These are phyloP conservation scores for Chymomyza amoena DNA, from an alignment of 2,888 invertebrate genomes.

Conservation along the genomic window DNA sequence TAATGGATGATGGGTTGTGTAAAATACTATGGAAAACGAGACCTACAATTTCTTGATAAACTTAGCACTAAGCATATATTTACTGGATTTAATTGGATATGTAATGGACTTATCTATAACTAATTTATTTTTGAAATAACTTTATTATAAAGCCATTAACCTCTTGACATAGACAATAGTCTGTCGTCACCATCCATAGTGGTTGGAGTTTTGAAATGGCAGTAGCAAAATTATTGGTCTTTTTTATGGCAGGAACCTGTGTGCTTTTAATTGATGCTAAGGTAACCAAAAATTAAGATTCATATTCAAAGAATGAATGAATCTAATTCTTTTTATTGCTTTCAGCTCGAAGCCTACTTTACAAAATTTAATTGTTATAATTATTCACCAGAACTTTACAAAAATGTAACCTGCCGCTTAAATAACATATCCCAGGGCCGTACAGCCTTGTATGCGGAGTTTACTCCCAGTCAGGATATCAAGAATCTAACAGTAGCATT, in stretches of 20 bases:
- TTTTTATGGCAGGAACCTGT: neutral
- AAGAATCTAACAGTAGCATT: neutral
- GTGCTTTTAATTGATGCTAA: neutral
- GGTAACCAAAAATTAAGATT: neutral
- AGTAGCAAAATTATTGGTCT: neutral
- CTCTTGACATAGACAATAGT: too few species aligned
- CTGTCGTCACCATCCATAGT: neutral
- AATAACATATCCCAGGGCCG: neutral
- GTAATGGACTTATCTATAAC: too few species aligned
- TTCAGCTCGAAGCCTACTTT: neutral
- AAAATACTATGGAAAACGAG: too few species aligned
- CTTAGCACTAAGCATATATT: too few species aligned
- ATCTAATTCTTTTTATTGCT: neutral
- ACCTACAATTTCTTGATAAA: too few species aligned
- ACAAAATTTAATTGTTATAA: constrained; percentile 8
- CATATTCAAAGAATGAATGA: too few species aligned
- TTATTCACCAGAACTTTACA: neutral
- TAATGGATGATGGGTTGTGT: too few species aligned
- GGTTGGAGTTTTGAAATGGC: neutral
- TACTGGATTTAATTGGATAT: too few species aligned
- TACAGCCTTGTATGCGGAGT: neutral
- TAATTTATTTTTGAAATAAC: too few species aligned
- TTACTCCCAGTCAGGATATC: neutral
- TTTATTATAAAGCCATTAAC: too few species aligned
- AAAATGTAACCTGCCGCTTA: neutral